These are phyloP conservation scores for Mesitornis unicolor DNA, from an alignment of 2,113 vertebrate genomes.

Conservation along the genomic window DNA sequence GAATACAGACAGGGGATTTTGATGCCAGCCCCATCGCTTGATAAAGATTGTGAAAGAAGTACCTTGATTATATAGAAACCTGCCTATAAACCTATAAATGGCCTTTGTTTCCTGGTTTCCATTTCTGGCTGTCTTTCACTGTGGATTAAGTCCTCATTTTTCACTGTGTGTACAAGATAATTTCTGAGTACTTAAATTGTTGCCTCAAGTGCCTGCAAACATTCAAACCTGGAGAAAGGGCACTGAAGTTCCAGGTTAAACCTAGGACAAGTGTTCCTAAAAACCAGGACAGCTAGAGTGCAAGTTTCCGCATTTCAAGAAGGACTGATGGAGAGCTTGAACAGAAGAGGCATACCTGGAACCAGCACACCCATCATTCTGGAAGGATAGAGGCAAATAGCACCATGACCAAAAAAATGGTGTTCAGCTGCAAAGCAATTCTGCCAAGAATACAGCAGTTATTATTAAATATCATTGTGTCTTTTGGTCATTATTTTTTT, in stretches of 20 bases:
- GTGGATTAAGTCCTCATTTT: background rate
- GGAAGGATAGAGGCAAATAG: background rate
- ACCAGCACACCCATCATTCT: rapidly evolving
- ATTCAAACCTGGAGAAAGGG: background rate
- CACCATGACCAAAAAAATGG: background rate
- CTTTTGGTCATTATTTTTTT: background rate
- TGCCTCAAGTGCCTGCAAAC: background rate
- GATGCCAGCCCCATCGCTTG: background rate
- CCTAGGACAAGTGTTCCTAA: background rate
- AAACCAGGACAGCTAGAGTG: background rate
- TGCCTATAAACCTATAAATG: background rate
- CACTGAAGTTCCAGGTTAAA: background rate
- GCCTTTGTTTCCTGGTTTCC: background rate
- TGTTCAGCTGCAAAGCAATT: background rate
- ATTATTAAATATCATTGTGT: slow-evolving; percentile 14
- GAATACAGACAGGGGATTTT: background rate
- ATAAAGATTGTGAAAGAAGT: background rate
- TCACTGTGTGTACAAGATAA: background rate
- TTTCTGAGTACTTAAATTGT: background rate
- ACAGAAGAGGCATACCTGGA: background rate
- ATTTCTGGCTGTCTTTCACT: background rate
- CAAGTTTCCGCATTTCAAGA: background rate
- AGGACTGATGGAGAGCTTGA: background rate
- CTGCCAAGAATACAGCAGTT: background rate
- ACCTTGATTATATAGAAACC: background rate